phyloP scores from a whole-genome alignment of 1,140 invertebrate genomes.

The Argopecten irradians region DNA sequence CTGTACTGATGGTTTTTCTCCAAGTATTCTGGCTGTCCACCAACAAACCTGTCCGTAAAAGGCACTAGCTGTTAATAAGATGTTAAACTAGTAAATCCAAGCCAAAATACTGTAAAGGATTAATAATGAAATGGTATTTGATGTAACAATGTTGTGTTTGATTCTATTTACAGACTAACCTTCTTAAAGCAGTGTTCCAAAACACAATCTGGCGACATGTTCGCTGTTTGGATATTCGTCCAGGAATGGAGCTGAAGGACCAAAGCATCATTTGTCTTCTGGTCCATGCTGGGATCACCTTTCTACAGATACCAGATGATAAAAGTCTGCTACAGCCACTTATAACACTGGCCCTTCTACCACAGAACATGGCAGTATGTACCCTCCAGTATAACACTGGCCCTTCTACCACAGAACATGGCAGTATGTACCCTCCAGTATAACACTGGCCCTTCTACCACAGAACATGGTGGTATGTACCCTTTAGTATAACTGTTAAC shows the following conservation, averaged over 20 bases:
- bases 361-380: constrained; percentile 49
- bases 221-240: constrained; percentile 31
- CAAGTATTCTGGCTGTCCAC: too few species aligned
- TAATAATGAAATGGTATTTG: not conserved
- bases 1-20: too few species aligned
- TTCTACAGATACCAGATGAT: constrained; percentile 40
- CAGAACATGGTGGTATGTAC: too few species aligned
- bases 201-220: constrained; percentile 42
- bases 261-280: constrained; percentile 59
- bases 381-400: not conserved
- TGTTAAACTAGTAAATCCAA: too few species aligned
- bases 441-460: not conserved
- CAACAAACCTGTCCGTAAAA: too few species aligned
- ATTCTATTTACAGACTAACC: not conserved
- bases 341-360: constrained; percentile 46
- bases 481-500: too few species aligned
- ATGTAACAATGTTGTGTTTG: not conserved
- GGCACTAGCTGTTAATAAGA: too few species aligned
- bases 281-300: constrained; percentile 47
- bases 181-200: constrained; percentile 27
- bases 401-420: not conserved
- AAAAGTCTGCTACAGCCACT: constrained; percentile 52
- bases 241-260: constrained; percentile 44
- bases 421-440: too few species aligned
- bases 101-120: too few species aligned